These are phyloP conservation scores for Drosophila elegans DNA, from an alignment of 1,140 invertebrate species.

Conservation along the genomic window DNA sequence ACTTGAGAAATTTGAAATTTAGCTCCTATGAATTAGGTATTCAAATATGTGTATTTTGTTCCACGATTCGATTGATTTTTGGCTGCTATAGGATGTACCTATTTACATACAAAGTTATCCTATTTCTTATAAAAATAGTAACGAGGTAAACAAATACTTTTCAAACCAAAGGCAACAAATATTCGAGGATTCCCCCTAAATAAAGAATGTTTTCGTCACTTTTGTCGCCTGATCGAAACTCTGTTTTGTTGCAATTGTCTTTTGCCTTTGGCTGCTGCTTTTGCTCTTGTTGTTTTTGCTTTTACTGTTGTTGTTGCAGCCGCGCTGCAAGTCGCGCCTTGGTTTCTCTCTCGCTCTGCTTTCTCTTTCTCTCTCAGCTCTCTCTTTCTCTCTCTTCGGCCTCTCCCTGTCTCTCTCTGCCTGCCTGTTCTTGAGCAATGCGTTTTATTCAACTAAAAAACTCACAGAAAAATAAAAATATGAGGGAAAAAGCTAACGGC, in stretches of 20 bases:
- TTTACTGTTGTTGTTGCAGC: slow-evolving; percentile 20
- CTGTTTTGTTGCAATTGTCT: slow-evolving; percentile 57
- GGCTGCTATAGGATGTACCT: too few relatives aligned
- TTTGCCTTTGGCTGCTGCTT: slow-evolving; percentile 42
- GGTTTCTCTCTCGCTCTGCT: slow-evolving; percentile 38
- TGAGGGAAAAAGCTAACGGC: slow-evolving; percentile 68
- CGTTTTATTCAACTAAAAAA: slow-evolving; percentile 23
- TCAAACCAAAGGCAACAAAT: too few relatives aligned
- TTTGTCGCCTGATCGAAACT: slow-evolving; percentile 43
- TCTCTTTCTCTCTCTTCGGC: slow-evolving; percentile 4
- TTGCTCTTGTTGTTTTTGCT: neutral
- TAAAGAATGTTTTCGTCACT: neutral
- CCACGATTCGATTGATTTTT: too few relatives aligned
- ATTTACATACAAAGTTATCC: too few relatives aligned
- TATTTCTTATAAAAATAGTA: too few relatives aligned
- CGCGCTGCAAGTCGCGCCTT: slow-evolving; percentile 58
- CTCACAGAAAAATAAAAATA: slow-evolving; percentile 21
- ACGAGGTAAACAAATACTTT: too few relatives aligned
- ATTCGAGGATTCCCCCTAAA: too few relatives aligned
- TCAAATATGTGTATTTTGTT: too few relatives aligned
- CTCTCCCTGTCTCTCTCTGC: slow-evolving; percentile 17
- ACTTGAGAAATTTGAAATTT: too few relatives aligned
- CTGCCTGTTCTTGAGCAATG: slow-evolving; percentile 57
- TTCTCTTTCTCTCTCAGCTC: slow-evolving; percentile 22
- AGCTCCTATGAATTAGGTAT: too few relatives aligned